Base-by-base conservation (phyloP, 2,113 vertebrate genomes). In the Tachysurus vachellii region DNA sequence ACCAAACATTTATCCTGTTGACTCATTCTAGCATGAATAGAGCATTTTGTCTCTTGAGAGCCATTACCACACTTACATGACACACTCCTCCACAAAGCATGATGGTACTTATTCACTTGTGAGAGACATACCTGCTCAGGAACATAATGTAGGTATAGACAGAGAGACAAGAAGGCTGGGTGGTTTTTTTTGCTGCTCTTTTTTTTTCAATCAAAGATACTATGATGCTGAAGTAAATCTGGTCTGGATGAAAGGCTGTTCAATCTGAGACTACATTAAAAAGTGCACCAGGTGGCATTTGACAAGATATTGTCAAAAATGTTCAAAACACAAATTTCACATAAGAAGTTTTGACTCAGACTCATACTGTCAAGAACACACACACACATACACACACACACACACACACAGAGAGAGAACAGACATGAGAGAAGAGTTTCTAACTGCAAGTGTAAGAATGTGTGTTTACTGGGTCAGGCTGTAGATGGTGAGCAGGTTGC, bases 401-500 rank as follows among this genome's bases (percentile, higher is more conserved):
- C 47, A 31, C 77, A 80, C 28, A 71, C 14, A 64, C n/a, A 66
- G 5, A 82, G 5, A 81, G 12, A 80, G 12, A 66, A 68, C 28
- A n/a, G 5, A 28, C 11, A 6, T 12, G 28, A 66, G 26, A 31
- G 28, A 13, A 68, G 14, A 6, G 28, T 31, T 68, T 68, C 16
- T 84, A 36, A 28, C 73, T 44, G 80, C 86, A 47, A 36, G 19
- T 84, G n/a, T 57, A 47, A 12, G 57, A 81, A 59, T 26, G 47
- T 62, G 54, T 86, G 14, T 80, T 87, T 87, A 82, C 53, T 87
- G 82, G 57, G 21, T 87, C 70, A 89, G 73, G 77, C 64, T 84
- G 19, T 36, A 73, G 68, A 89, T 89, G 23, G 42, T 83, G 80
- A 80, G 73, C 82, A 87, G 66, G 81, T 86, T 89, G 85, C 70